A percentile compares a stretch with the other conserved stretches of the same genome.
Conservation (phyloP, 2,888 invertebrate species). For the Cerastis leucographa region DNA sequence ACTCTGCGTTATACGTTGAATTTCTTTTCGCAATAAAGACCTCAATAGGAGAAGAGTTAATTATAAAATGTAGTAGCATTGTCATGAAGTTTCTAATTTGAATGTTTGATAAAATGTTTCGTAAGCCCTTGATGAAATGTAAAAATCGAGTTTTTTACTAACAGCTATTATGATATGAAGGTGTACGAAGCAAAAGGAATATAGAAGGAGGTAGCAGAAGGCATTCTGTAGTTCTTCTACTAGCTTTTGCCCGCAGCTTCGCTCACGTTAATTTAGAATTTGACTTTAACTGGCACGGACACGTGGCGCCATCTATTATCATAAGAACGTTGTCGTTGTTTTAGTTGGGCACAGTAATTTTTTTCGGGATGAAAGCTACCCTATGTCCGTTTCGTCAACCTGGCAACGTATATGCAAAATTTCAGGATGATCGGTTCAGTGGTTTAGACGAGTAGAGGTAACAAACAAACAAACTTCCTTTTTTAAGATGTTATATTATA, state of each 20-base stretch:
- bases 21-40: slow-evolving; percentile 82
- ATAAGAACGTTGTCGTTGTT: no score
- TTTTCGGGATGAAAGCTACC: no score
- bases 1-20: slow-evolving; percentile 77
- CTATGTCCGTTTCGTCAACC: no score
- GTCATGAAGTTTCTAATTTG: slow-evolving; percentile 15
- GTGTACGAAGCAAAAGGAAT: neutral
- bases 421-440: no score
- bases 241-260: neutral
- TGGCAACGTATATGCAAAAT: no score
- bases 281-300: no score
- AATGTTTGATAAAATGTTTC: neutral
- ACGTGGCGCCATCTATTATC: no score
- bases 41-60: slow-evolving; percentile 76
- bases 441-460: no score
- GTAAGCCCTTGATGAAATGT: neutral
- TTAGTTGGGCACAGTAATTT: no score
- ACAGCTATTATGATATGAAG: neutral
- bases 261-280: no score
- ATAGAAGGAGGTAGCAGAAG: neutral
- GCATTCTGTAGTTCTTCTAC: neutral
- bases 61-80: slow-evolving; percentile 64
- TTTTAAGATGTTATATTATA: neutral
- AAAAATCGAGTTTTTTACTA: neutral
- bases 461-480: no score